A percentile compares a stretch with the other conserved stretches of the same genome.
phyloP scores from a whole-genome alignment of 2,888 invertebrate genomes.

The Drosophila kambysellisi region DNA sequence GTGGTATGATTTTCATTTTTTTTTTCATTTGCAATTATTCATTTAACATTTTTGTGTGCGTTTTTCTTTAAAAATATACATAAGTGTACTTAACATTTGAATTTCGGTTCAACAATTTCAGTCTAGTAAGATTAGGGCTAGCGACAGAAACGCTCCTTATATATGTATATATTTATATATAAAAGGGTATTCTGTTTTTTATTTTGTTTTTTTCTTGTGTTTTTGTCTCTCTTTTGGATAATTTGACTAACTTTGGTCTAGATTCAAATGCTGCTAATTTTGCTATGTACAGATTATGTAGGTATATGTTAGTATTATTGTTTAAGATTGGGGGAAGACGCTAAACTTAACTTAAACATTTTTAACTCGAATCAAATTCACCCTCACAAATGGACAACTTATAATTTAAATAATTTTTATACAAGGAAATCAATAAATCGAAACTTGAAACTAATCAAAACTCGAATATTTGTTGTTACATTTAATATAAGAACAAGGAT shows the following conservation, averaged over 20 bases:
- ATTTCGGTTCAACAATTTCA: slow-evolving; percentile 68
- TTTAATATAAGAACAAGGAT: not conserved
- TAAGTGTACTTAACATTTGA: slow-evolving; percentile 32
- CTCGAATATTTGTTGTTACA: not conserved
- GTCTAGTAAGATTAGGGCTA: slow-evolving; percentile 69
- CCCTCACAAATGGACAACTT: not conserved
- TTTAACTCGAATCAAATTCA: slow-evolving; percentile 6
- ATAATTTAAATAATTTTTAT: too few relatives aligned
- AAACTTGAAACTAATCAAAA: not conserved
- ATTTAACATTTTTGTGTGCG: slow-evolving; percentile 30
- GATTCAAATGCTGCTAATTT: slow-evolving; percentile 43
- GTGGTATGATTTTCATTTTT: slow-evolving; percentile 35
- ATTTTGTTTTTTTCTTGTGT: not conserved
- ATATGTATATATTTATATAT: slow-evolving; percentile 30
- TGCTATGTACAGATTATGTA: slow-evolving; percentile 41
- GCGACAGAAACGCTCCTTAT: slow-evolving; percentile 49
- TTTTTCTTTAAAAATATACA: slow-evolving; percentile 42
- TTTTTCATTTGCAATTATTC: slow-evolving; percentile 20
- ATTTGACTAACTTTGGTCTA: slow-evolving; percentile 62
- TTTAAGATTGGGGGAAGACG: slow-evolving; percentile 54
- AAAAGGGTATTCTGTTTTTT: slow-evolving; percentile 24
- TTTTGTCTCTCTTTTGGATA: slow-evolving; percentile 40
- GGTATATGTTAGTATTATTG: slow-evolving; percentile 4
- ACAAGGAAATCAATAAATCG: too few relatives aligned
- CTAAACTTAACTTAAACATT: slow-evolving; percentile 22